Evolutionary conservation across 2,113 vertebrate species (phyloP).

Genomic region (Lichenostomus cassidix): DNA sequence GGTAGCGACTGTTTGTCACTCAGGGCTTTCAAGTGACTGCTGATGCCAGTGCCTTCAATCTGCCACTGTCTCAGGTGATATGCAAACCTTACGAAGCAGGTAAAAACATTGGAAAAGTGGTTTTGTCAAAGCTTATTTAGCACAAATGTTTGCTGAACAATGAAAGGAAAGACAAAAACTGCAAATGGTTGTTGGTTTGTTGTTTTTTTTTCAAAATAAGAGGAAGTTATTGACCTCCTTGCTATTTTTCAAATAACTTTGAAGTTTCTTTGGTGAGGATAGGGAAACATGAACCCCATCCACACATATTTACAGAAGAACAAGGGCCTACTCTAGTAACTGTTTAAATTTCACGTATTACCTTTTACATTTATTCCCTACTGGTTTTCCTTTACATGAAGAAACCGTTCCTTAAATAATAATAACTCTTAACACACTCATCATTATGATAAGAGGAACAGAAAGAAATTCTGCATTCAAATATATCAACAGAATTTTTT

Average conservation of each 20-base stretch:
- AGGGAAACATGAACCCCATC: not conserved
- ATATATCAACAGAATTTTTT: not conserved
- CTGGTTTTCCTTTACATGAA: not conserved
- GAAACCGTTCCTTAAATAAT: not conserved
- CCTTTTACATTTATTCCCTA: not conserved
- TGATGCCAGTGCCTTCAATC: slow-evolving; percentile 97
- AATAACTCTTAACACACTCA: not conserved
- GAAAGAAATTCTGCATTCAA: not conserved
- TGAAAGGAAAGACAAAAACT: not conserved
- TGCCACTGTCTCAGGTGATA: slow-evolving; percentile 99
- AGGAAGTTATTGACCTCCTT: not conserved
- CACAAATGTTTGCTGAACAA: not conserved
- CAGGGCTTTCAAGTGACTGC: slow-evolving; percentile 97
- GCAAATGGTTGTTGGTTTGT: not conserved
- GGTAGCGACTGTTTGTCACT: slow-evolving; percentile 98
- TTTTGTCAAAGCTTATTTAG: not conserved
- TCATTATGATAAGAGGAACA: not conserved
- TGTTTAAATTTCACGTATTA: not conserved
- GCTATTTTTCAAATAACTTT: not conserved
- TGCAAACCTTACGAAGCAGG: slow-evolving; percentile 83
- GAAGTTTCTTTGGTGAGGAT: not conserved
- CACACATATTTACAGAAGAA: not conserved
- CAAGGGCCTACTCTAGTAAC: not conserved
- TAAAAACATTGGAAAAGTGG: not conserved
- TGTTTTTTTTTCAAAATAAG: not conserved